phyloP scores from a whole-genome alignment of 2,797 vertebrate species.

The Pitangus sulphuratus region DNA sequence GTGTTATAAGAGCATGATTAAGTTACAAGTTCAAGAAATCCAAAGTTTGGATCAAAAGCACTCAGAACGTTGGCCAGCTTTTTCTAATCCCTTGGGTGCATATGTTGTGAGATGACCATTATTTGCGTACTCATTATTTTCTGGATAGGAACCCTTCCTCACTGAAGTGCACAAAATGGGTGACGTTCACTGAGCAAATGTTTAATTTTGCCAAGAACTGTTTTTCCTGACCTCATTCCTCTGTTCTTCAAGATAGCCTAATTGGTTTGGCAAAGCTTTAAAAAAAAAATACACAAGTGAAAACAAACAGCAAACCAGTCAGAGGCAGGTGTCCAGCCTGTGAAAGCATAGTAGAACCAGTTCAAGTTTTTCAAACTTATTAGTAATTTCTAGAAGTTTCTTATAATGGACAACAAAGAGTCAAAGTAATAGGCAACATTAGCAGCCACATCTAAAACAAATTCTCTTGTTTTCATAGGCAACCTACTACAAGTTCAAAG shows the following conservation, averaged over 20 bases:
- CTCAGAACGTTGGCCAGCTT: neutral
- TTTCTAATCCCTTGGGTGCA: neutral
- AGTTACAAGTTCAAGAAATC: neutral
- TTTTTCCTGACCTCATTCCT: neutral
- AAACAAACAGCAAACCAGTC: neutral
- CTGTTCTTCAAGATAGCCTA: neutral
- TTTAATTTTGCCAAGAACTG: neutral
- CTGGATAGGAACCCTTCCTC: neutral
- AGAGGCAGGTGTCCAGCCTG: neutral
- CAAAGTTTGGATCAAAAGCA: neutral
- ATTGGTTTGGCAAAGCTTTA: neutral
- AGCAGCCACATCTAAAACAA: neutral
- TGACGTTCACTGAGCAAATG: neutral
- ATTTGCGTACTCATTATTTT: neutral
- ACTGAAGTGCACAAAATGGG: neutral
- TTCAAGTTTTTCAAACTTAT: neutral
- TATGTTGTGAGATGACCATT: neutral
- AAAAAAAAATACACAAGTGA: neutral
- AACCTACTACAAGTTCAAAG: neutral
- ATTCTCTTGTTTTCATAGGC: neutral
- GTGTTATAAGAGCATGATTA: neutral
- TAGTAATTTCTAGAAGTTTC: neutral
- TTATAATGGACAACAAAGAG: neutral
- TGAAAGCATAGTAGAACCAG: neutral
- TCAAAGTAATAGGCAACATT: neutral